Evolutionary conservation across 2,888 invertebrate species (phyloP).

Genomic region (Abrostola tripartita): DNA sequence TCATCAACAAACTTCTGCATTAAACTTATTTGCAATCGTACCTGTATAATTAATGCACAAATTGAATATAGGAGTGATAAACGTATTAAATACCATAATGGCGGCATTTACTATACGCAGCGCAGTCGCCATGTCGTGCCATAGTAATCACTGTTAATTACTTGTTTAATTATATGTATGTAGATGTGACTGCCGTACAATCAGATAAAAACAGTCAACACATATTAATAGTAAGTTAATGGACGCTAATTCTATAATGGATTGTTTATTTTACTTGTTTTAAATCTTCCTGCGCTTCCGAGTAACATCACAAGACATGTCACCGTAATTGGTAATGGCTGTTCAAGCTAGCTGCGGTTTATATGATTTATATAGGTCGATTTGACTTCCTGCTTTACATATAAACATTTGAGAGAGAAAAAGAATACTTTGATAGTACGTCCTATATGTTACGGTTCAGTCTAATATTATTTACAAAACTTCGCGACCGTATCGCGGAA

Average conservation of each 20-base stretch:
- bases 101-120: neutral
- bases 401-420: too few species aligned
- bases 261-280: neutral
- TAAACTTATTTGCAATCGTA: too few species aligned
- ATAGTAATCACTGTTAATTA: constrained; percentile 34
- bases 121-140: constrained; percentile 7
- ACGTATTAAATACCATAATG: constrained; percentile 14
- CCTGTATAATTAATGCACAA: too few species aligned
- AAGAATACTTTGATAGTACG: too few species aligned
- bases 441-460: too few species aligned
- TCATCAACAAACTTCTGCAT: too few species aligned
- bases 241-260: constrained; percentile 10
- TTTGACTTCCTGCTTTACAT: too few species aligned
- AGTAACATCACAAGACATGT: too few species aligned
- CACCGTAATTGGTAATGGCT: too few species aligned
- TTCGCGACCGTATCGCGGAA: neutral
- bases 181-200: constrained; percentile 14
- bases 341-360: too few species aligned
- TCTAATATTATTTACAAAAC: constrained; percentile 9
- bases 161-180: constrained; percentile 25
- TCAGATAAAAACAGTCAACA: constrained; percentile 8
- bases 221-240: constrained; percentile 19
- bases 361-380: too few species aligned
- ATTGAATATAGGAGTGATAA: neutral
- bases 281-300: too few species aligned